Evolutionary conservation across 2,113 vertebrate genomes (phyloP), one percentile per base, ranked within the genome.

Genomic region (Ceyx melanurus): DNA sequence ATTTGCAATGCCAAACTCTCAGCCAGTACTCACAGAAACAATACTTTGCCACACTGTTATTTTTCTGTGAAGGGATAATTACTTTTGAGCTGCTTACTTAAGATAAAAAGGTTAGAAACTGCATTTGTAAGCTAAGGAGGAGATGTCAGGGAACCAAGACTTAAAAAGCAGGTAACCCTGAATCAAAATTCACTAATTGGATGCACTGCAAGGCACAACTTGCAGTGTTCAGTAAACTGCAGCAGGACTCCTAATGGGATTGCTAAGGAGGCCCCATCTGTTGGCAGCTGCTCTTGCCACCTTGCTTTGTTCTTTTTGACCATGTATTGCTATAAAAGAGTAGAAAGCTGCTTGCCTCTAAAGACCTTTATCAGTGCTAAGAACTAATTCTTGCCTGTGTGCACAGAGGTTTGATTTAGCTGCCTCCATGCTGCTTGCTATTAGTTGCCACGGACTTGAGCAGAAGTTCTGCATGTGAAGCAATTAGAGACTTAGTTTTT

Each of bases 61-160:
- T 82, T 90, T 76, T 82, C 61, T 82, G 43, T 74, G 88, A 84
- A 93, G 53, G 18, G 66, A 93, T 94, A 82, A 94, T 86, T 82
- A 89, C 93, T 67, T 92, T 92, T 35, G 90, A 89, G 28, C 89
- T 92, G 48, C 56, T 76, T 62, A 81, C 66, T 70, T 84, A 91
- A 84, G 79, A 54, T 8, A 73, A 88, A 76, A 79, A 78, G 40
- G 51, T 73, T 25, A 71, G 71, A 76, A 73, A 29, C 37, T 80
- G 31, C 23, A 45, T 56, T 64, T 14, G 15, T 85, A 80, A 84
- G 46, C 67, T 88, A 54, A 60, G 35, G 35, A 85, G 60, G 31
- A 62, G 90, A 58, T 86, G 61, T 29, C 86, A 88, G 48, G 33
- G 58, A 88, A 78, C 31, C 65, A 58, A 70, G 20, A 84, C 60